These are phyloP conservation scores for Neomicropteryx cornuta DNA, from an alignment of 1,140 invertebrate species.

Conservation along the genomic window DNA sequence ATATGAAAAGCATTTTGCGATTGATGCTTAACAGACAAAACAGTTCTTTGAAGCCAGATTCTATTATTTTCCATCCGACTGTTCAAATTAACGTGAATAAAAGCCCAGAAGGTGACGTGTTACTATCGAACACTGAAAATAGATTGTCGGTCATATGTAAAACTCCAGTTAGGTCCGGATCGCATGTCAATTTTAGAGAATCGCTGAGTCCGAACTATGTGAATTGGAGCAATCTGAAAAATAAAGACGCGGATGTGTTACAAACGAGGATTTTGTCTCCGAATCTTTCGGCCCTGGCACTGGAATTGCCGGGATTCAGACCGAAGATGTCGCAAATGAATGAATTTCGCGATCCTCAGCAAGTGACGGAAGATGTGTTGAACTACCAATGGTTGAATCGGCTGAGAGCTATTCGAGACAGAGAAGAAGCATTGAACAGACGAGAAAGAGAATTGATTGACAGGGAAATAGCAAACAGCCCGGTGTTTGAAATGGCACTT, in stretches of 20 bases:
- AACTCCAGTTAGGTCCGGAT: slow-evolving; percentile 9
- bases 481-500: slow-evolving; percentile 18
- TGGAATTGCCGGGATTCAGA: slow-evolving; percentile 36
- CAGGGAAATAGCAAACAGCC: slow-evolving; percentile 32
- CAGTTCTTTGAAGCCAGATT: slow-evolving; percentile 23
- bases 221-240: slow-evolving; percentile 14
- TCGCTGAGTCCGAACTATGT: slow-evolving; percentile 9
- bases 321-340: slow-evolving; percentile 22
- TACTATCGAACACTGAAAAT: too few species aligned
- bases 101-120: slow-evolving; percentile 5
- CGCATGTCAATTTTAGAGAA: neutral
- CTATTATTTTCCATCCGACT: slow-evolving; percentile 34
- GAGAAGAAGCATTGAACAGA: slow-evolving; percentile 32
- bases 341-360: too few species aligned
- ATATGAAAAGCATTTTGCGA: slow-evolving; percentile 26
- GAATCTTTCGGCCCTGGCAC: slow-evolving; percentile 29
- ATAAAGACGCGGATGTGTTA: slow-evolving; percentile 9
- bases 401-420: slow-evolving; percentile 27
- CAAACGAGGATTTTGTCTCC: slow-evolving; percentile 23
- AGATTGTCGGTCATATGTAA: too few species aligned
- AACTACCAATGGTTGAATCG: slow-evolving; percentile 36
- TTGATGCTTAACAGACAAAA: slow-evolving; percentile 27
- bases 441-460: slow-evolving; percentile 34
- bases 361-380: slow-evolving; percentile 31
- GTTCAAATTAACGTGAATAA: slow-evolving; percentile 28